Conservation (phyloP, 2,113 vertebrate genomes). For the Eudyptes chrysolophus region DNA sequence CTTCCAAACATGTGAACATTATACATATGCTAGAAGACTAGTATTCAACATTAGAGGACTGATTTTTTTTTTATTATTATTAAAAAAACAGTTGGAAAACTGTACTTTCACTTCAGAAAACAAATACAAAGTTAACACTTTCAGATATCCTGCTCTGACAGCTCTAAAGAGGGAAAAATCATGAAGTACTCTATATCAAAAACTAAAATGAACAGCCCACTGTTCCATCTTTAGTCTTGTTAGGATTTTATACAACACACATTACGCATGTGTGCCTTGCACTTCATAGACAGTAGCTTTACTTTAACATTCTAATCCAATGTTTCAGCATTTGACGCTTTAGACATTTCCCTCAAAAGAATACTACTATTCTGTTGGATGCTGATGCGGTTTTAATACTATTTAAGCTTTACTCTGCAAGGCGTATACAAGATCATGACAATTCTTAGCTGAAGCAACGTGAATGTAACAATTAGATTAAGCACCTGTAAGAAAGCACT, state of each 20-base stretch:
- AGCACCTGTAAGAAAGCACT: background rate
- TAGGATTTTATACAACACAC: background rate
- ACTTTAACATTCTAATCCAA: background rate
- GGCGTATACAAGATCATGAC: background rate
- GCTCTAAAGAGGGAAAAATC: background rate
- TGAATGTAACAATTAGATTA: background rate
- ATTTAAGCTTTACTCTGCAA: background rate
- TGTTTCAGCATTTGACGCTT: background rate
- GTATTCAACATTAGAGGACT: background rate
- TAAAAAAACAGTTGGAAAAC: background rate
- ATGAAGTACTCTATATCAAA: background rate
- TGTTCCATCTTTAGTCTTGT: background rate
- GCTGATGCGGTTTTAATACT: background rate
- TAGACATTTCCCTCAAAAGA: background rate
- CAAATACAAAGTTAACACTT: background rate
- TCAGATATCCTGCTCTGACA: background rate
- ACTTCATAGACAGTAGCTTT: background rate
- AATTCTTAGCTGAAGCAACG: background rate
- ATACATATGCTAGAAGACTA: background rate
- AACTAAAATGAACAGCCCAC: background rate
- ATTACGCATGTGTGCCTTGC: background rate
- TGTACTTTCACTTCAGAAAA: background rate
- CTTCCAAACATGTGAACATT: background rate
- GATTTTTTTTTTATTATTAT: background rate
- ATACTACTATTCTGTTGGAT: background rate